Conservation (phyloP, 2,888 invertebrate genomes). For the Koerneria pararmatus region DNA sequence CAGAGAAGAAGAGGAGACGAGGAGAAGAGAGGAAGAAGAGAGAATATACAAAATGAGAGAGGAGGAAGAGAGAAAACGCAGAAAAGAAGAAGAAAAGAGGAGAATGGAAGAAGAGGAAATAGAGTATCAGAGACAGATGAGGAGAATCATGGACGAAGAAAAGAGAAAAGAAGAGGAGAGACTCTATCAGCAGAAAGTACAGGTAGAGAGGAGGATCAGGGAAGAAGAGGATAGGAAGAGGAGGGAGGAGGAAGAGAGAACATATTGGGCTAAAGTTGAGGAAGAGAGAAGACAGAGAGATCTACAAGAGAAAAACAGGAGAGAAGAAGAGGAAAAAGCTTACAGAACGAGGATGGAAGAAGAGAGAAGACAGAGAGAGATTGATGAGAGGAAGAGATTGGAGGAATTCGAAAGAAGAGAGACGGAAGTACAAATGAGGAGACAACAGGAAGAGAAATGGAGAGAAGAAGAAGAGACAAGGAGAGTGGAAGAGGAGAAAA, state of each 20-base stretch:
- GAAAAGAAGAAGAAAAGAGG: too few species aligned
- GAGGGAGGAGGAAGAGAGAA: too few species aligned
- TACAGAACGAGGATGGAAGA: background rate
- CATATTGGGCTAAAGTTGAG: background rate
- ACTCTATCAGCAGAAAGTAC: slow-evolving; percentile 10
- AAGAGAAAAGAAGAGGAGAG: slow-evolving; percentile 16
- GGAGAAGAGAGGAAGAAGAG: too few species aligned
- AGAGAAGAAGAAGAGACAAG: background rate
- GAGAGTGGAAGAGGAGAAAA: background rate
- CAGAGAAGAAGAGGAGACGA: too few species aligned
- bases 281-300: too few species aligned
- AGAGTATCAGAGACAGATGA: too few species aligned
- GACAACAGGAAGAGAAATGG: too few species aligned
- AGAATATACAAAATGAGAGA: too few species aligned
- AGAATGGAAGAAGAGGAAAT: too few species aligned
- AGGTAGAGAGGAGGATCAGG: slow-evolving; percentile 12
- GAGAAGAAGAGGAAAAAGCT: background rate
- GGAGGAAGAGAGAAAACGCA: too few species aligned
- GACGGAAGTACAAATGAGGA: too few species aligned
- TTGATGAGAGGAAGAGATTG: background rate
- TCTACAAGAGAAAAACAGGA: background rate
- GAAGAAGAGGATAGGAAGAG: background rate
- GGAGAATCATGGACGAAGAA: too few species aligned
- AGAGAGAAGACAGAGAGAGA: slow-evolving; percentile 11
- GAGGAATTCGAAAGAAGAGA: background rate